Conservation (phyloP, 2,113 vertebrate genomes). For the Calidris pugnax region DNA sequence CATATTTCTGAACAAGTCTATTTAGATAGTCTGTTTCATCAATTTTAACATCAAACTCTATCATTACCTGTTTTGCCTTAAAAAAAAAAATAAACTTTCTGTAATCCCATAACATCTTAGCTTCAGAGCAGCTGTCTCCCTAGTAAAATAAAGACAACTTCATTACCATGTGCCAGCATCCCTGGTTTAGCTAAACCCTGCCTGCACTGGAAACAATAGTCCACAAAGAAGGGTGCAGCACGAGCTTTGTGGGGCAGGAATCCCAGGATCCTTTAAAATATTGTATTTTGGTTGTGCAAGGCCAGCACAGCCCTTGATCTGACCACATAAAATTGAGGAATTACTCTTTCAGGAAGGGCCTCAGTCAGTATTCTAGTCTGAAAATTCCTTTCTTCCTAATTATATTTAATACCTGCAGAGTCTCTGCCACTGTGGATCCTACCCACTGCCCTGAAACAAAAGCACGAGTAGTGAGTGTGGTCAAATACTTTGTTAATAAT, state of each 20-base stretch:
- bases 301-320: background rate
- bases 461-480: background rate
- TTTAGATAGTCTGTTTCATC: constrained; percentile 65
- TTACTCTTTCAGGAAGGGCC: background rate
- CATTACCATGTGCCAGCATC: background rate
- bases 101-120: background rate
- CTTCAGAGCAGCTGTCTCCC: constrained; percentile 29
- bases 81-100: background rate
- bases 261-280: background rate
- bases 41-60: constrained; percentile 48
- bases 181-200: background rate
- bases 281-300: background rate
- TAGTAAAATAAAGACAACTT: background rate
- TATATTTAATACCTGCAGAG: background rate
- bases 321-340: background rate
- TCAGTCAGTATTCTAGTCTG: background rate
- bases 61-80: constrained; percentile 38
- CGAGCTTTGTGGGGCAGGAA: rapidly evolving
- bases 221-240: background rate
- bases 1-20: constrained; percentile 28
- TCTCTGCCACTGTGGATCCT: background rate
- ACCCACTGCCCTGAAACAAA: background rate
- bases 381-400: background rate
- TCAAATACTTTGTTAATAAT: background rate
- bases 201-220: background rate